phyloP scores from a whole-genome alignment of 2,113 vertebrate genomes.

The Callipepla squamata region DNA sequence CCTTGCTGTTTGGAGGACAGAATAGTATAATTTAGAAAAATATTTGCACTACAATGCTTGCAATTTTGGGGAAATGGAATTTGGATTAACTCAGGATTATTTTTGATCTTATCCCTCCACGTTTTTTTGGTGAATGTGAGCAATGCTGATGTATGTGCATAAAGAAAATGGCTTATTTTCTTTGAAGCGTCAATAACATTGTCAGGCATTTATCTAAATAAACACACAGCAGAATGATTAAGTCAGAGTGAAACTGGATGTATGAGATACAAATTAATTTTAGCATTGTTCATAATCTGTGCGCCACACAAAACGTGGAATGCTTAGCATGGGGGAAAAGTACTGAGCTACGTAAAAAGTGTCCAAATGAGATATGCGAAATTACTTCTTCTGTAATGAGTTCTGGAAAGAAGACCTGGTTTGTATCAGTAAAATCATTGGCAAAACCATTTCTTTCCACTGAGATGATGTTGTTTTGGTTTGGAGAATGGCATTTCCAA shows the following conservation, averaged over 20 bases:
- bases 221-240: constrained; percentile 51
- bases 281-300: constrained; percentile 48
- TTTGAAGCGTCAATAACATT: constrained; percentile 59
- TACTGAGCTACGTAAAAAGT: background rate
- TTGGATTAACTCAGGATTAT: constrained; percentile 62
- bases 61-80: constrained; percentile 51
- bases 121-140: background rate
- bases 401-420: background rate
- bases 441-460: background rate
- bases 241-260: constrained; percentile 18
- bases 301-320: background rate
- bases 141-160: background rate
- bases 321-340: background rate
- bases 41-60: constrained; percentile 48
- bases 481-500: background rate
- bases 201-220: constrained; percentile 59
- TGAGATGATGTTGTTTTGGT: fast-evolving
- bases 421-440: background rate
- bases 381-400: background rate
- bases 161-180: constrained; percentile 49
- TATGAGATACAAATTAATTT: constrained; percentile 56
- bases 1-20: constrained; percentile 27
- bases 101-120: constrained; percentile 35
- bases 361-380: background rate
- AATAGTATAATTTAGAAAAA: constrained; percentile 28